phyloP scores from a whole-genome alignment of 2,888 invertebrate species.

The Spisula solida region DNA sequence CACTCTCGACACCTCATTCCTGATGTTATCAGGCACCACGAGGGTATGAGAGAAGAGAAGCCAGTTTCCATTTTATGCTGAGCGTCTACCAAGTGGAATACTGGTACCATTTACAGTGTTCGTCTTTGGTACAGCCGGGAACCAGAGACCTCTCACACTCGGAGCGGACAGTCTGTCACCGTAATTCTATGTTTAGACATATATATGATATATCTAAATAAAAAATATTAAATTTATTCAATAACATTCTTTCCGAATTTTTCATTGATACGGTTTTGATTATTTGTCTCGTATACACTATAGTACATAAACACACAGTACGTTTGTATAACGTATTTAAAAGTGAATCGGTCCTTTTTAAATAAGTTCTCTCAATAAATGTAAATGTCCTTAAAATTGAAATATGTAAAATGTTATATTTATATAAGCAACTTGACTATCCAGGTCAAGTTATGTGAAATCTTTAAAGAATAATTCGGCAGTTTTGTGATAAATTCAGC shows the following conservation, averaged over 20 bases:
- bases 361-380: background rate
- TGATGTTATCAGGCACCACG: too few relatives aligned
- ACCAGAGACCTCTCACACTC: too few relatives aligned
- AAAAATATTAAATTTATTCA: background rate
- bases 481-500: background rate
- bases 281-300: background rate
- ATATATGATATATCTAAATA: background rate
- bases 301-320: background rate
- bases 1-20: too few relatives aligned
- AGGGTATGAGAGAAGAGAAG: too few relatives aligned
- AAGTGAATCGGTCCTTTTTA: background rate
- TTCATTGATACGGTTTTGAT: background rate
- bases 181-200: too few relatives aligned
- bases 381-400: background rate
- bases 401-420: background rate
- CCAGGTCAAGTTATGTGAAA: background rate
- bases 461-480: background rate
- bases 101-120: too few relatives aligned
- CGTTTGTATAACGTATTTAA: constrained; percentile 20
- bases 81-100: too few relatives aligned
- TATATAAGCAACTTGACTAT: constrained; percentile 3
- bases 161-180: too few relatives aligned
- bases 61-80: too few relatives aligned
- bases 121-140: too few relatives aligned
- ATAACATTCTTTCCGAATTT: background rate